Evolutionary conservation across 2,797 vertebrate species (phyloP), one percentile per base, ranked within the genome.

Genomic region (Petrocephalus sullivani): DNA sequence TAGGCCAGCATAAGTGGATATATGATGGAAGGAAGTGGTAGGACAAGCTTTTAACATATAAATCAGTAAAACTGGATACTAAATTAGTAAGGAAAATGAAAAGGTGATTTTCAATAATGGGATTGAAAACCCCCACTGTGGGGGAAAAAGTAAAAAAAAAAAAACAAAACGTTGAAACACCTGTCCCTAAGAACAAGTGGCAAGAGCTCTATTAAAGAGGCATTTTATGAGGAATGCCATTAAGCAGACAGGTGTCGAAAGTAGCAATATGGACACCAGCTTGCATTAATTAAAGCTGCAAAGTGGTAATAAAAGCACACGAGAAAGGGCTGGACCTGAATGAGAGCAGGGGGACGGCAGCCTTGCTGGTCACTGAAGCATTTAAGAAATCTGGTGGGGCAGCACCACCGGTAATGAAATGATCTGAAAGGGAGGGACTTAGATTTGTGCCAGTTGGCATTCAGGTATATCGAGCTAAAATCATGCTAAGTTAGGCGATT

Each of bases 241-340:
- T 78, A 78, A 46, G 71, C 16, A 78, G 71, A 78, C 71, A 78
- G 71, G 71, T 78, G 71, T 78, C 71, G 8, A 9, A 78, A 78
- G 71, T 46, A 78, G 37, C 71, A 78, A 78, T 78, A 78, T 41
- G 71, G 71, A 46, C 16, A 46, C 16, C 71, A 46, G 71, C 33
- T 78, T 78, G 37, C 71, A 14, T 78, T 78, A 78, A 78, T 78
- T 78, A 78, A 33, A 78, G 37, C 71, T 46, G 16, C 37, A 46
- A 46, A 78, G 37, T 78, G 71, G 6, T 78, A 78, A 78, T 78
- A 46, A 78, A 41, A 9, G 71, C 71, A 78, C 6, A 78, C 19
- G n/a, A 78, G 37, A 46, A 46, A 41, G 2, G 71, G 4, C 71
- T 78, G 33, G 71, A 78, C 37, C 71, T 78, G 19, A 41, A 37